phyloP scores from a whole-genome alignment of 2,797 vertebrate species.

The Notolepis coatsorum region DNA sequence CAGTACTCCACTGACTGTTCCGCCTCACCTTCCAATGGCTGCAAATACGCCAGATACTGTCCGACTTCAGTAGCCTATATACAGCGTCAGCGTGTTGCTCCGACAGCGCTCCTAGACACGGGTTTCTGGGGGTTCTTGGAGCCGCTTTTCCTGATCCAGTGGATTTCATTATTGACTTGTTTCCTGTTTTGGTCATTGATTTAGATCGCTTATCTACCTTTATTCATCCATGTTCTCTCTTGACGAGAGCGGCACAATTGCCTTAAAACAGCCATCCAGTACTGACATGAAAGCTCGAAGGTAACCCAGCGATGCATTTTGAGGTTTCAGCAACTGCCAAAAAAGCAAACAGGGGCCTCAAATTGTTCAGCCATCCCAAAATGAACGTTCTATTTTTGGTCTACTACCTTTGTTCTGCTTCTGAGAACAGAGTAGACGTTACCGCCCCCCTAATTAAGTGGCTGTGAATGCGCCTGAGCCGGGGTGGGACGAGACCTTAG shows the following conservation, averaged over 20 bases:
- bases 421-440: conserved; percentile 47
- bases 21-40: neutral
- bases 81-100: neutral
- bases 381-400: conserved; percentile 68
- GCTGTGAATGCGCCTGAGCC: conserved; percentile 39
- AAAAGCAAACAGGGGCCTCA: conserved; percentile 62
- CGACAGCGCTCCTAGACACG: neutral
- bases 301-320: conserved; percentile 28
- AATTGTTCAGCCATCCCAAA: conserved; percentile 67
- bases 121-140: neutral
- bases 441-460: conserved; percentile 70
- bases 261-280: neutral
- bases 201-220: too few species aligned
- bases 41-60: neutral
- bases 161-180: neutral
- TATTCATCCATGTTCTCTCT: neutral
- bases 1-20: too few species aligned
- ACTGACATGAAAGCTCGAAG: conserved; percentile 20
- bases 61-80: too few species aligned
- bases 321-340: conserved; percentile 40
- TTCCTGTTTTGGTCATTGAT: neutral
- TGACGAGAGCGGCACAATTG: conserved; percentile 14
- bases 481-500: conserved; percentile 30
- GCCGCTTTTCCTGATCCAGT: neutral
- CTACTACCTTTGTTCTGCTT: conserved; percentile 63